A percentile compares a stretch with the other conserved stretches of the same genome.
These are phyloP conservation scores for Nannoperca australis DNA, from an alignment of 2,797 vertebrate species.

Conservation along the genomic window DNA sequence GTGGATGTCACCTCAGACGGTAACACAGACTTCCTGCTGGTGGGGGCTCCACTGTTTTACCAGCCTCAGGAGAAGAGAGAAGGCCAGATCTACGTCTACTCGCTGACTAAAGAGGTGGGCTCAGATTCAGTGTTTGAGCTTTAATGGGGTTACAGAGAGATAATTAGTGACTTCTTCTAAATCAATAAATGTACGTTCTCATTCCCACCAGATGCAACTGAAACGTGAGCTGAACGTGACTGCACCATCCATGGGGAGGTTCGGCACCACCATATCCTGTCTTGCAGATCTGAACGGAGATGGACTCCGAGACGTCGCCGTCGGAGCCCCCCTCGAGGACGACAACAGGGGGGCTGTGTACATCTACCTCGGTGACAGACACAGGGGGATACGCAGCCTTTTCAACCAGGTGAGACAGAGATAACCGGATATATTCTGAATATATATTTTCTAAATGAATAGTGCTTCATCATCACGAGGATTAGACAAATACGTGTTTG, in stretches of 20 bases:
- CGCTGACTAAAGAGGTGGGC: constrained; percentile 74
- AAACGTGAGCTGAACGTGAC: constrained; percentile 48
- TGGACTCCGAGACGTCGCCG: constrained; percentile 85
- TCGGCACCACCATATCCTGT: constrained; percentile 85
- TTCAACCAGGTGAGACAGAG: constrained; percentile 84
- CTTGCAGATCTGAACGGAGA: constrained; percentile 90
- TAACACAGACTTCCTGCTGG: constrained; percentile 86
- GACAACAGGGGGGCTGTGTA: constrained; percentile 86
- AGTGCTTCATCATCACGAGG: neutral
- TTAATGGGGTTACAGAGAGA: neutral
- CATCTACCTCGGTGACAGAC: constrained; percentile 85
- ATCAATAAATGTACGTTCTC: neutral
- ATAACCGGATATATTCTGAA: neutral
- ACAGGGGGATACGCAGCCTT: constrained; percentile 64
- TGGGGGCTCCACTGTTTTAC: constrained; percentile 86
- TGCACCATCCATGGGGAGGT: constrained; percentile 77
- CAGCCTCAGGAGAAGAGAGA: constrained; percentile 78
- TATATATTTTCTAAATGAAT: no score
- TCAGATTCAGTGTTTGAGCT: neutral
- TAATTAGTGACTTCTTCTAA: neutral
- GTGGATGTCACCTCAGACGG: constrained; percentile 84
- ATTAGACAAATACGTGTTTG: neutral
- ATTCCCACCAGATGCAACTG: constrained; percentile 67
- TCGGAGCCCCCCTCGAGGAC: constrained; percentile 90
- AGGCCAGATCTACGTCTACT: constrained; percentile 85